Percentiles rank a stretch among this genome's conserved stretches.
Evolutionary conservation across 2,797 vertebrate genomes (phyloP).

Genomic region (Amblyraja radiata): DNA sequence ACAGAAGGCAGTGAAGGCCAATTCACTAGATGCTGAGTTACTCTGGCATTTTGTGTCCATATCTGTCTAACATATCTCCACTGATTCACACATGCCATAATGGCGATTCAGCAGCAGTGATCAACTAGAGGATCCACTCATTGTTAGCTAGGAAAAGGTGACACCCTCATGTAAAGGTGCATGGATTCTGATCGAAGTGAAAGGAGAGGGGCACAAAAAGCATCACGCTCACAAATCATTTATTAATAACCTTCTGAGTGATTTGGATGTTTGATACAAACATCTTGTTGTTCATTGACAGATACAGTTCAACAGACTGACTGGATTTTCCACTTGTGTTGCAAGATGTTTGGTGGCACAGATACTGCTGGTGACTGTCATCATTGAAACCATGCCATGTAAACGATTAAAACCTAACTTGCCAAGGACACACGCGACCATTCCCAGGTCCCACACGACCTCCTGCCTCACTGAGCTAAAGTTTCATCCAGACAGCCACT

Average conservation of each 20-base stretch:
- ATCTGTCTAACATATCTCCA: not conserved
- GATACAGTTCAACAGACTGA: not conserved
- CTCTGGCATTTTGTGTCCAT: too few species aligned
- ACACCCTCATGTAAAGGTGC: not conserved
- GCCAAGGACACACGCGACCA: conserved; percentile 10
- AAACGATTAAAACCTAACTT: not conserved
- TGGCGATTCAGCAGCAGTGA: not conserved
- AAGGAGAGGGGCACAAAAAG: not conserved
- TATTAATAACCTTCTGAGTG: not conserved
- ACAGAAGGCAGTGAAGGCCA: too few species aligned
- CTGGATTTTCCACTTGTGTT: conserved; percentile 11
- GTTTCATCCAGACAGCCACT: not conserved
- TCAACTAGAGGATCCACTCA: not conserved
- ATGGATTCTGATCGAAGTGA: not conserved
- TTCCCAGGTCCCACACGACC: not conserved
- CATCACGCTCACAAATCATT: not conserved
- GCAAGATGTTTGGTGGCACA: conserved; percentile 7
- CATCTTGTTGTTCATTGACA: not conserved
- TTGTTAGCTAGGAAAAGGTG: too few species aligned
- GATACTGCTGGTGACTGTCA: not conserved
- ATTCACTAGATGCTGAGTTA: too few species aligned
- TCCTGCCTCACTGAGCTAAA: not conserved
- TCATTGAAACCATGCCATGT: not conserved
- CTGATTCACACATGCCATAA: not conserved
- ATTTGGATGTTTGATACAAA: conserved; percentile 10